Conservation (phyloP, 2,113 vertebrate genomes). For the Melanostigma gelatinosum region DNA sequence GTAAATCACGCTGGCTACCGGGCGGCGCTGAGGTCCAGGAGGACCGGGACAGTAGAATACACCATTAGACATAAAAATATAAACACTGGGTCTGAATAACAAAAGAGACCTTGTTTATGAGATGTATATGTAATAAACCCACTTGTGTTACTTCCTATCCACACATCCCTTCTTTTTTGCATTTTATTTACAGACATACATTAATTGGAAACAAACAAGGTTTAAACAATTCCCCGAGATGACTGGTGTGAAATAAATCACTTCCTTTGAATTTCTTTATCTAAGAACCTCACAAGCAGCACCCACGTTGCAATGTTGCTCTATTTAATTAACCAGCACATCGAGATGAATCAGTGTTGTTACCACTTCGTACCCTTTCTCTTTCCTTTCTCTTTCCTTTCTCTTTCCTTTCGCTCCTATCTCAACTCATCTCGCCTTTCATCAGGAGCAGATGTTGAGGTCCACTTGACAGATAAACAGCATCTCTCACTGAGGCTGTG, state of each 20-base stretch:
- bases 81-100: not conserved
- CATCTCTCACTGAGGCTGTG: slow-evolving; percentile 53
- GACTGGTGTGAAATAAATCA: slow-evolving; percentile 31
- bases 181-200: slow-evolving; percentile 8
- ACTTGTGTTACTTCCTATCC: slow-evolving; percentile 3
- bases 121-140: not conserved
- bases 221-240: slow-evolving; percentile 14
- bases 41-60: slow-evolving; percentile 13
- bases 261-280: slow-evolving; percentile 43
- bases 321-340: slow-evolving; percentile 45
- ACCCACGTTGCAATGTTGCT: not conserved
- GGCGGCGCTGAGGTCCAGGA: not conserved
- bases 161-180: slow-evolving; percentile 3
- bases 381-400: slow-evolving; percentile 13
- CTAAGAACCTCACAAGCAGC: slow-evolving; percentile 28
- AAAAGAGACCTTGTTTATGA: not conserved
- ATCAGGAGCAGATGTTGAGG: slow-evolving; percentile 73
- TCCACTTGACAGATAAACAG: slow-evolving; percentile 72
- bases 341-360: slow-evolving; percentile 52
- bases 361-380: slow-evolving; percentile 32
- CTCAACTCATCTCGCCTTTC: slow-evolving; percentile 58
- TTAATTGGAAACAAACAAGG: slow-evolving; percentile 22
- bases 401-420: slow-evolving; percentile 29
- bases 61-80: slow-evolving; percentile 11
- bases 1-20: slow-evolving; percentile 38